Base-by-base conservation (phyloP, 2,113 vertebrate genomes). In the human region DNA sequence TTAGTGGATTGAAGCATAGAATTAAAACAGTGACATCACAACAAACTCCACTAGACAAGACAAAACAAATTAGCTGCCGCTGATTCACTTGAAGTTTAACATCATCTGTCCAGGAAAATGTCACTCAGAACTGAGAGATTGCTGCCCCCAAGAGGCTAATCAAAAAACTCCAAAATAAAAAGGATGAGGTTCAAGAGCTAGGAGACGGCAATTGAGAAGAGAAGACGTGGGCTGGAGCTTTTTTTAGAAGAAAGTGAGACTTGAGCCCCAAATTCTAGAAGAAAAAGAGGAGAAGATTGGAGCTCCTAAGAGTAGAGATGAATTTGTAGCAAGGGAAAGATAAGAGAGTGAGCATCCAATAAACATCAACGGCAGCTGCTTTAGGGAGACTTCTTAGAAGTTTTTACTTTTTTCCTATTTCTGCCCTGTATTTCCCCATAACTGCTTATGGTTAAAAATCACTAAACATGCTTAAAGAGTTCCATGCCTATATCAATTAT, bases 81-180 rank as follows among this genome's bases (percentile, higher is more conserved):
- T 27, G 9, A 22, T n/a, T 57, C 86, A 1, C 50, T 87, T 80
- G 72, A 92, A 84, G 83, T 48, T 87, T 45, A 89, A 72, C 43
- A 84, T 84, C 11, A 75, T 30, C 2, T 35, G 38, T 17, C 59
- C 80, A 75, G 45, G 90, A 92, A 68, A 93, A 96, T 27, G 0
- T 1, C 73, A n/a, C 94, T 52, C 86, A 87, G 97, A 48, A 80
- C 80, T 96, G 78, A 98, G 96, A 70, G 57, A 92, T 52, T 98
- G 98, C 98, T 98, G 98, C 97, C 98, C 97, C 97, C 98, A 96
- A 98, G 98, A 98, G 98, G 97, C 89, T 73, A 97, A 96, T 80
- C 87, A 18, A 64, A 97, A 89, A 50, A 93, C 92, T 73, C n/a
- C 40, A 80, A 38, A 61, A 72, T 35, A 1, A 32, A 94, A 86